phyloP scores from a whole-genome alignment of 2,113 vertebrate genomes.

The Dipodomys merriami region DNA sequence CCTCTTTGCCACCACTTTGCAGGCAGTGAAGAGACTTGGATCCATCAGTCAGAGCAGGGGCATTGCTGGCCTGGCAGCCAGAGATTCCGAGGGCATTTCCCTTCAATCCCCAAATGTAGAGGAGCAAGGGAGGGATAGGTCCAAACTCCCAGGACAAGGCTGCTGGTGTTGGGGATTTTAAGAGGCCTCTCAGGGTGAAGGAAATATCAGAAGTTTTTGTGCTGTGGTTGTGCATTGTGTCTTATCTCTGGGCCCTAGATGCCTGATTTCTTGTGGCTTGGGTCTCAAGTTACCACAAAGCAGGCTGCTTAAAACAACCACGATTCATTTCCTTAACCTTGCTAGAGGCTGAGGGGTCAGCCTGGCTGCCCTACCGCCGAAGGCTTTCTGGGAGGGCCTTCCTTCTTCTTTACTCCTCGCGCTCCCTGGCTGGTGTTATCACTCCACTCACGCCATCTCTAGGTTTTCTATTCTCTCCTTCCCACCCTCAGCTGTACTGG shows the following conservation, averaged over 20 bases:
- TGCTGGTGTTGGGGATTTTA: neutral
- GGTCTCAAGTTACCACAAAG: neutral
- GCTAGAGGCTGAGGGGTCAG: neutral
- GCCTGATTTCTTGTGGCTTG: neutral
- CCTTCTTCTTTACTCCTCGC: neutral
- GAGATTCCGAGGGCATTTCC: neutral
- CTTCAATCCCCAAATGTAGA: neutral
- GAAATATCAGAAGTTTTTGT: neutral
- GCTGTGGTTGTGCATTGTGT: neutral
- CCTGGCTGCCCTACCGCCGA: neutral
- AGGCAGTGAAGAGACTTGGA: neutral
- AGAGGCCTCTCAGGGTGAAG: neutral
- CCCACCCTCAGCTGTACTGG: too few relatives aligned
- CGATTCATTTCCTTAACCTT: neutral
- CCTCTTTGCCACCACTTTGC: neutral
- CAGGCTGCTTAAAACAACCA: neutral
- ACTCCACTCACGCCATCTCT: too few relatives aligned
- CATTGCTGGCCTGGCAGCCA: neutral
- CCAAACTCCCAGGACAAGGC: neutral
- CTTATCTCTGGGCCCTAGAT: neutral
- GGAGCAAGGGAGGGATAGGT: neutral
- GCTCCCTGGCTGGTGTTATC: too few relatives aligned
- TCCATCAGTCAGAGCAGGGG: neutral
- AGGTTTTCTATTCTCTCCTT: too few relatives aligned
- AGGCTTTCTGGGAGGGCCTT: neutral